Evolutionary conservation across 2,888 invertebrate species (phyloP), one percentile per base, ranked within the genome.

Genomic region (Adineta ricciae): DNA sequence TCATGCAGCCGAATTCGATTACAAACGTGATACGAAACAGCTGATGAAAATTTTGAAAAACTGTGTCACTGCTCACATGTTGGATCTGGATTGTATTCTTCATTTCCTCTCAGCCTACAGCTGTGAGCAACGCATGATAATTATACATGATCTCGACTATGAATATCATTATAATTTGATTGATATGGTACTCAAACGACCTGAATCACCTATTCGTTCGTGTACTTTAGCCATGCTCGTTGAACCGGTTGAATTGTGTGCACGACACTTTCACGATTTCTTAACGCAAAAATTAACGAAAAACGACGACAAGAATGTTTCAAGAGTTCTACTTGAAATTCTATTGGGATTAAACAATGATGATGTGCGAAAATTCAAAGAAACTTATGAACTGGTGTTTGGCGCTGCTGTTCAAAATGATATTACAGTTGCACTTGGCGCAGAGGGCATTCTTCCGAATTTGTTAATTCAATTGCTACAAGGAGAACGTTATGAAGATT

Each of bases 71-170:
- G 24, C 24, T n/a, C 24, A 32, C 19, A 41, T 4, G 41, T n/a
- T 78, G n/a, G 78, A 78, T 78, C n/a, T 78, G n/a, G 78, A 78
- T n/a, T 41, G 16, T 41, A 78, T 78, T 41, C 24, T 78, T n/a
- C 41, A n/a, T 19, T 78, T 78, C 41, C 5, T 78, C 38, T 78
- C 78, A 38, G 24, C 78, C 3, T 41, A 24, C 14, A 78, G 41
- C 41, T 24, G 38, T 41, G 78, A 78, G 41, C 38, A 78, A 78
- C 78, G 78, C n/a, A 4, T 78, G 14, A 24, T 78, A n/a, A 5
- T 78, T n/a, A 8, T 78, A n/a, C 24, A n/a, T n/a, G 41, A 41
- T 41, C 41, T 78, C n/a, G 78, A 78, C 38, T 41, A 24, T 78
- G 78, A 78, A 78, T 41, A 78, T 24, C 1, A n/a, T n/a, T 78